Evolutionary conservation across 1,140 invertebrate species (phyloP), one percentile per base, ranked within the genome.

Genomic region (Cherax destructor): DNA sequence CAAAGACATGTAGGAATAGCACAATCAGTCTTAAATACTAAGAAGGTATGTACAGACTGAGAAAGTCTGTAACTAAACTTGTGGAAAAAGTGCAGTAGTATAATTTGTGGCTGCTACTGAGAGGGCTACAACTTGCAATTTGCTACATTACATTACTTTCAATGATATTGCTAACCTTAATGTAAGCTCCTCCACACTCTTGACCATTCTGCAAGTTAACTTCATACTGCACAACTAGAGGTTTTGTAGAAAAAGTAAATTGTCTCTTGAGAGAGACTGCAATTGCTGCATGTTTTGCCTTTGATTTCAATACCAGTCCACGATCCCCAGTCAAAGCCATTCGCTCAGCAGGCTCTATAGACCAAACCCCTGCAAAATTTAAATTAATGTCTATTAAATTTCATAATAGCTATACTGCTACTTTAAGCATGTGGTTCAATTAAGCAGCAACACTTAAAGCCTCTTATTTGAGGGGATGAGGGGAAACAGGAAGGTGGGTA

Each of bases 101-200:
- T 2, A 41, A 41, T 41, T 41, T 41, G 30, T 41, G 30, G 30
- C 30, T 41, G 30, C 30, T 41, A 41, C 30, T 41, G 30, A 0
- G 30, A 41, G 30, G 30, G 30, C 30, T 41, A 2, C 30, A 41
- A 41, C 21, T 9, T 74, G 30, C n/a, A 72, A 24, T 4, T 18
- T 6, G 21, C 7, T 7, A 74, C 6, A 30, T 41, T 74, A 30
- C 65, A 74, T 30, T 9, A 13, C 24, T 10, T 24, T 21, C 69
- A 30, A 30, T 2, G 13, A n/a, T 0, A 21, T 24, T 11, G 9
- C 83, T 94, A 24, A 99, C 95, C 95, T 99, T 99, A 0, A 99
- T 95, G 94, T 99, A 99, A 13, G 98, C 98, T 21, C 99, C 99
- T 80, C 99, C 99, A 95, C 99, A 99, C 95, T 99, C 99, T 95